Evolutionary conservation across 2,113 vertebrate species (phyloP).

Genomic region (Elaphurus davidianus): DNA sequence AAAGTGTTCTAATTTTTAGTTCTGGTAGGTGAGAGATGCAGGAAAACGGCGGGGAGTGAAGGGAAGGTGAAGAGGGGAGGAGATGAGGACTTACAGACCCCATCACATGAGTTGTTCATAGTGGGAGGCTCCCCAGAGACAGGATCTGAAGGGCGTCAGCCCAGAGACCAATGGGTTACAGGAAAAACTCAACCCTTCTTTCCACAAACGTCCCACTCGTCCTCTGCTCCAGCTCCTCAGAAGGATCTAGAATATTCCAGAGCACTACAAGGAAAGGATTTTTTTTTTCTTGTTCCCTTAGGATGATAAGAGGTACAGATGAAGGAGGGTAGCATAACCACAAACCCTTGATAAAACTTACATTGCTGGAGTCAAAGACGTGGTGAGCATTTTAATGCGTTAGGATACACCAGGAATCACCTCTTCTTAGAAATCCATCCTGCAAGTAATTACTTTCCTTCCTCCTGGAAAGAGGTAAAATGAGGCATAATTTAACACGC

Average conservation of each 20-base stretch:
- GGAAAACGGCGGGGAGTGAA: accelerated
- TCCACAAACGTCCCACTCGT: accelerated
- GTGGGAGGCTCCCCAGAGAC: background rate
- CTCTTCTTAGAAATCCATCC: background rate
- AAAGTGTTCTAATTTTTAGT: background rate
- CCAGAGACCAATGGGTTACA: accelerated
- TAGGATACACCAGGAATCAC: background rate
- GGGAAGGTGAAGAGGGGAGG: too few species aligned
- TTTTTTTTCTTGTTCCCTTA: background rate
- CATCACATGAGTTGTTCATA: accelerated
- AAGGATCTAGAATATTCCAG: too few species aligned
- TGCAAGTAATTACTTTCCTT: background rate
- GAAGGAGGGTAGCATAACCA: background rate
- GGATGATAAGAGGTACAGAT: background rate
- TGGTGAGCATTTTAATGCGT: background rate
- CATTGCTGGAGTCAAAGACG: background rate
- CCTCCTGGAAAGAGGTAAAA: background rate
- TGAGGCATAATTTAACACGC: background rate
- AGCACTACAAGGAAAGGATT: background rate
- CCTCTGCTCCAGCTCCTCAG: background rate
- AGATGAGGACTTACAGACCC: background rate
- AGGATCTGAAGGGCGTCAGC: background rate
- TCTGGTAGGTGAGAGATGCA: background rate
- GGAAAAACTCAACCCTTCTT: background rate
- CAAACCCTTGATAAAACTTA: background rate